A percentile compares a stretch with the other conserved stretches of the same genome.
phyloP scores from a whole-genome alignment of 2,888 invertebrate species.

The Ochropleura leucogaster region DNA sequence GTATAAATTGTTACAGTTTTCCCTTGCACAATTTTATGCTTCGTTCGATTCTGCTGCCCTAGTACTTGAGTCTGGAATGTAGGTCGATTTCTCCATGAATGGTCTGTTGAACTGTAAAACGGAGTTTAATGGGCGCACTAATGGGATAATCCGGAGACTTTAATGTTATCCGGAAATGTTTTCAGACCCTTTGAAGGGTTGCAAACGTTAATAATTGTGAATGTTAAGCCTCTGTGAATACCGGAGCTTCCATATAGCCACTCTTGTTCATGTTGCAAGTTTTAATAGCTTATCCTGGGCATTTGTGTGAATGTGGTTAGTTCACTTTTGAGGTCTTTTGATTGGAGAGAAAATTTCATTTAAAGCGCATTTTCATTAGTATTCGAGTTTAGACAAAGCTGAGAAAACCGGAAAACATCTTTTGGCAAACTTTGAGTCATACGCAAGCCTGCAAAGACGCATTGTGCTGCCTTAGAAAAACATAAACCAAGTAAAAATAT shows the following conservation, averaged over 20 bases:
- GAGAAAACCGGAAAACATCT: not conserved
- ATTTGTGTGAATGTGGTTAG: constrained; percentile 1
- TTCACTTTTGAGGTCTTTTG: not conserved
- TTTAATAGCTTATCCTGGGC: constrained; percentile 31
- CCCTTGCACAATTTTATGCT: constrained; percentile 45
- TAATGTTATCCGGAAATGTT: constrained; percentile 55
- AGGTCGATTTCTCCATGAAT: constrained; percentile 73
- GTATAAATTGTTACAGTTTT: constrained; percentile 39
- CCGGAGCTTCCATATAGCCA: constrained; percentile 28
- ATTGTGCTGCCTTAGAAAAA: not conserved
- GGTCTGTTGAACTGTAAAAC: constrained; percentile 69
- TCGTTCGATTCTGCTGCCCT: constrained; percentile 51
- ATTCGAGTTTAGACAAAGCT: not conserved
- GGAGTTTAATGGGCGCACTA: constrained; percentile 56
- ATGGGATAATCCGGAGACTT: constrained; percentile 45
- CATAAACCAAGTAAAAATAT: not conserved
- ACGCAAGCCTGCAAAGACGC: not conserved
- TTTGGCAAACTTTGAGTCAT: not conserved
- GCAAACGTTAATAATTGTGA: constrained; percentile 43
- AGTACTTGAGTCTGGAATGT: constrained; percentile 66
- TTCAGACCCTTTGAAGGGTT: constrained; percentile 43
- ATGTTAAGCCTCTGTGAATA: constrained; percentile 44
- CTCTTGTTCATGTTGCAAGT: constrained; percentile 36
- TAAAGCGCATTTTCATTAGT: too few relatives aligned
- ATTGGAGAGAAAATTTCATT: not conserved